These are phyloP conservation scores for Osmerus eperlanus DNA, from an alignment of 2,113 vertebrate genomes.

Conservation along the genomic window DNA sequence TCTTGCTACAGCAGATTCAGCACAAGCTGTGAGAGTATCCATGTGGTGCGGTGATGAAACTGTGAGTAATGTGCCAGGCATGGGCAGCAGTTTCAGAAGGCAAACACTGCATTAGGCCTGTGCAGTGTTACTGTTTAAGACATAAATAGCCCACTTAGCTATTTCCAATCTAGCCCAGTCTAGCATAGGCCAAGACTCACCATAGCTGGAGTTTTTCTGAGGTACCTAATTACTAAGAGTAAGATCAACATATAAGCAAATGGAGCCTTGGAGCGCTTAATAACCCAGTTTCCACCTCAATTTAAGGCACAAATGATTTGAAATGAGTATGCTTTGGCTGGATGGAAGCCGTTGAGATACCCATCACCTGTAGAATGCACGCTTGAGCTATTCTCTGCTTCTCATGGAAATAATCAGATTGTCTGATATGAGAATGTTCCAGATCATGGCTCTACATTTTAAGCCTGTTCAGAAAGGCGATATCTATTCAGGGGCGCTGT, in stretches of 20 bases:
- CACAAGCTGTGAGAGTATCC: slow-evolving; percentile 31
- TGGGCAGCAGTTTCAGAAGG: slow-evolving; percentile 19
- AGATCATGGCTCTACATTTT: slow-evolving; percentile 11
- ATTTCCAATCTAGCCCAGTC: slow-evolving; percentile 28
- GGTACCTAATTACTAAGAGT: slow-evolving; percentile 25
- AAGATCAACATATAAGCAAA: too few relatives aligned
- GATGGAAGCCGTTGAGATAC: slow-evolving; percentile 11
- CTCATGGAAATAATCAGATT: slow-evolving; percentile 9
- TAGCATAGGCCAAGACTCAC: slow-evolving; percentile 47
- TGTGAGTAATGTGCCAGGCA: slow-evolving; percentile 39
- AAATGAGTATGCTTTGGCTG: background rate
- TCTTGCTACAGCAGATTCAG: slow-evolving; percentile 41
- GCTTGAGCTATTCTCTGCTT: slow-evolving; percentile 2
- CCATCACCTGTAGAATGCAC: slow-evolving; percentile 18
- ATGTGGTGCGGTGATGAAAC: slow-evolving; percentile 55
- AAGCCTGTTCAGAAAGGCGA: slow-evolving; percentile 1
- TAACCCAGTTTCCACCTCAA: too few relatives aligned
- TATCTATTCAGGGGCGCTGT: slow-evolving; percentile 15
- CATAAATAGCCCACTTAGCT: slow-evolving; percentile 52
- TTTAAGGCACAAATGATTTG: too few relatives aligned
- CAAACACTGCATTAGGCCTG: slow-evolving; percentile 23
- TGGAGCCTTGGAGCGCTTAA: too few relatives aligned
- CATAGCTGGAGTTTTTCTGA: slow-evolving; percentile 45
- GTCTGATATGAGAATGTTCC: slow-evolving; percentile 11
- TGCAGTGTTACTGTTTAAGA: slow-evolving; percentile 28